Conservation (phyloP, 35 echinoderm and acorn worm species). For the Antedon bifida region DNA sequence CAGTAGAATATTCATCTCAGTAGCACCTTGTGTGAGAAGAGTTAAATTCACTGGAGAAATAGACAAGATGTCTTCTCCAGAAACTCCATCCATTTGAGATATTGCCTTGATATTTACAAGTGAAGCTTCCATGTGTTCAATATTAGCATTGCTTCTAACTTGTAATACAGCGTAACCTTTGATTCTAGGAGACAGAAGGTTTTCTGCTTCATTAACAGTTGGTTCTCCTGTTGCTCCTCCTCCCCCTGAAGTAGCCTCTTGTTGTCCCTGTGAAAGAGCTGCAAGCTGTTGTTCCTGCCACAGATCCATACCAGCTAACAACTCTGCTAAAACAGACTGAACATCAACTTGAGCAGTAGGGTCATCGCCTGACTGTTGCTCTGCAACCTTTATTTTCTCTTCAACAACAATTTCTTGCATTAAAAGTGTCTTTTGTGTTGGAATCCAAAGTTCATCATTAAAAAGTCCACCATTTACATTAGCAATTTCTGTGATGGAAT, state of each 20-base stretch:
- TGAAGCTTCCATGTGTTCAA: slow-evolving; percentile 49
- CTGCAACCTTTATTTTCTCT: not conserved
- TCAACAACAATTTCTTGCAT: not conserved
- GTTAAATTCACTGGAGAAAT: slow-evolving; percentile 31
- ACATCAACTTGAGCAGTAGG: not conserved
- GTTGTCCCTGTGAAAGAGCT: not conserved
- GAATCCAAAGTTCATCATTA: slow-evolving; percentile 56
- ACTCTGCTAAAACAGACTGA: not conserved
- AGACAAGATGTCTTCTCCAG: slow-evolving; percentile 45
- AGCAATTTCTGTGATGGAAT: slow-evolving; percentile 32
- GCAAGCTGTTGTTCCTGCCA: not conserved
- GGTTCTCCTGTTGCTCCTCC: not conserved
- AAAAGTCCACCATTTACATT: slow-evolving; percentile 49
- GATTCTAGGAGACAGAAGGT: slow-evolving; percentile 19
- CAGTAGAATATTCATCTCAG: slow-evolving; percentile 17
- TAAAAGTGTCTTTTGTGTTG: slow-evolving; percentile 1
- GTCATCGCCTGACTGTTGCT: not conserved
- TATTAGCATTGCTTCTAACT: slow-evolving; percentile 50
- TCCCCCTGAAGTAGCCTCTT: not conserved
- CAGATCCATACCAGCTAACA: not conserved
- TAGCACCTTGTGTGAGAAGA: slow-evolving; percentile 33
- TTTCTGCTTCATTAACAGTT: slow-evolving; percentile 3
- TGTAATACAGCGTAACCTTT: slow-evolving; percentile 58
- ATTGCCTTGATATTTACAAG: slow-evolving; percentile 41
- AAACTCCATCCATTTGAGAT: slow-evolving; percentile 30